phyloP scores from a whole-genome alignment of 2,797 vertebrate species.

The Ptychobarbus kaznakovi region DNA sequence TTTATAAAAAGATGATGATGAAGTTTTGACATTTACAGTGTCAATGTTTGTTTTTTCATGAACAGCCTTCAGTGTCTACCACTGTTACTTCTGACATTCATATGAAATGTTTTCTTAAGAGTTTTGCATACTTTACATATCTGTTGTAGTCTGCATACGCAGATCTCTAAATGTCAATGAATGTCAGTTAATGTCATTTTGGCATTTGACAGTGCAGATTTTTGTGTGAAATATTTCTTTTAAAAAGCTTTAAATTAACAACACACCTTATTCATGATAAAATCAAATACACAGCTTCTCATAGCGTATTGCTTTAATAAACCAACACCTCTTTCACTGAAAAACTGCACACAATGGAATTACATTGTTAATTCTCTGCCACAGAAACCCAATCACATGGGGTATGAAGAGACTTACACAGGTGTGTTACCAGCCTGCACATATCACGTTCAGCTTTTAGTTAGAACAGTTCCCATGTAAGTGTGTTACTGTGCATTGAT shows the following conservation, averaged over 20 bases:
- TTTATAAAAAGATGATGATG: neutral
- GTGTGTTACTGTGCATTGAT: conserved; percentile 22
- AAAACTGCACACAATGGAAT: conserved; percentile 21
- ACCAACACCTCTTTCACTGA: conserved; percentile 17
- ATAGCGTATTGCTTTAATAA: conserved; percentile 1
- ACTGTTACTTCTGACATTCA: neutral
- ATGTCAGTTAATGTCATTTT: neutral
- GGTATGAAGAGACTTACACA: conserved; percentile 20
- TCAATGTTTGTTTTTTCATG: neutral
- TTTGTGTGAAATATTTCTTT: neutral
- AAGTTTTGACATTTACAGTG: neutral
- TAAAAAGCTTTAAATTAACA: neutral
- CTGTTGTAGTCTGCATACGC: neutral
- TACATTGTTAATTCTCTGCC: conserved; percentile 24
- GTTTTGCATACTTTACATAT: neutral
- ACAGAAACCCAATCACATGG: conserved; percentile 30
- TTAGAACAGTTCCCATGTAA: neutral
- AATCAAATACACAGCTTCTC: neutral
- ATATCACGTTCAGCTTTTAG: conserved; percentile 33
- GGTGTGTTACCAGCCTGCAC: conserved; percentile 25
- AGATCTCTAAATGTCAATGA: neutral
- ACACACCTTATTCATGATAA: neutral
- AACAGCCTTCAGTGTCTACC: neutral
- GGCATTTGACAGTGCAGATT: neutral
- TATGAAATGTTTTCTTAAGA: neutral